These are phyloP conservation scores for Hestina assimilis DNA, from an alignment of 1,140 invertebrate species.

Conservation along the genomic window DNA sequence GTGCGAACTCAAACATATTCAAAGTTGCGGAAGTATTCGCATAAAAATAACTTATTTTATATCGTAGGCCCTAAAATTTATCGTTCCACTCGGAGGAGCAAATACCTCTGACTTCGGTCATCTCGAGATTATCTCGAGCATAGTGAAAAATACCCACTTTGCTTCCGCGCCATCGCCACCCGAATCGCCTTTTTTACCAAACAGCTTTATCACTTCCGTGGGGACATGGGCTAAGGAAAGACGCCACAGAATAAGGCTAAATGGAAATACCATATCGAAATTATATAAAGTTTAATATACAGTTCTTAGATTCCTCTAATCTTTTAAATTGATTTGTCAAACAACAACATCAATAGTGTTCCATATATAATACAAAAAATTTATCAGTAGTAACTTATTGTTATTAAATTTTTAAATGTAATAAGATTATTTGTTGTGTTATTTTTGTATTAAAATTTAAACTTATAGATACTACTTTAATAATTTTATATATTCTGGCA, in stretches of 20 bases:
- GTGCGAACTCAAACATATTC: background rate
- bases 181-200: slow-evolving; percentile 75
- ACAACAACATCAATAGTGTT: no score
- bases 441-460: no score
- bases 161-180: slow-evolving; percentile 67
- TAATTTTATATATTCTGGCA: no score
- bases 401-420: no score
- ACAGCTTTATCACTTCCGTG: slow-evolving; percentile 77
- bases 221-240: slow-evolving; percentile 46
- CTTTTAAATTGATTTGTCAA: no score
- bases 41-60: slow-evolving; percentile 18
- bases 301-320: no score
- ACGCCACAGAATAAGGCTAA: slow-evolving; percentile 19
- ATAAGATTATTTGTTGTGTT: no score
- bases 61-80: slow-evolving; percentile 29
- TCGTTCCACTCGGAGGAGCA: slow-evolving; percentile 54
- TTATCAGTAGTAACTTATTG: no score
- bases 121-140: slow-evolving; percentile 55
- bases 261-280: slow-evolving; percentile 7
- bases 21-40: background rate
- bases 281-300: background rate
- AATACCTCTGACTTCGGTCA: slow-evolving; percentile 31
- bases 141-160: slow-evolving; percentile 54
- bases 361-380: no score
- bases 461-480: no score